Evolutionary conservation across 1,140 invertebrate species (phyloP), one percentile per base, ranked within the genome.

Genomic region (Helicoverpa zea): DNA sequence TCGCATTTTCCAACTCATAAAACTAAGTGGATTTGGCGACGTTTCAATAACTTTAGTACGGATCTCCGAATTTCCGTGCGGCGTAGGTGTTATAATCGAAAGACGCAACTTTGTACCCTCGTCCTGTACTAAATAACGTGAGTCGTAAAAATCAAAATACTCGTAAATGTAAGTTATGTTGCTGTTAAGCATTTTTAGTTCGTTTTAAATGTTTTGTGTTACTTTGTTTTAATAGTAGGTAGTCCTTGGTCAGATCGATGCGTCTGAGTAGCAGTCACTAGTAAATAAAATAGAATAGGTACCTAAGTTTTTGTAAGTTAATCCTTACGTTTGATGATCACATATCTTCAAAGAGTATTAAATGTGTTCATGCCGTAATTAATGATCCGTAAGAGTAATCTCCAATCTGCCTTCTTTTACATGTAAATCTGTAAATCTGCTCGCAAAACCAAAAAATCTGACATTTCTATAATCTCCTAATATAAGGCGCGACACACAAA

Each of bases 11-110:
- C 91, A 86, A 85, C 75, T 90, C 92, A 92, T 92, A 92, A 92
- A 91, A 88, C 90, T 92, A 91, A 94, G 90, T 91, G 92, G 90
- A 94, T 94, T 90, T 92, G 87, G 86, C 84, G 87, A 90, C 88
- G 89, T 90, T 88, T 87, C 88, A 89, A 91, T 91, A 92, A 81
- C 76, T 79, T 81, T 81, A 79, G 47, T 78, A 64, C 59, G 81
- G 64, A 82, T 68, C 75, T 63, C 52, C 54, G 77, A 76, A 82
- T 59, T 77, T 43, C 51, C 61, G 78, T 76, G 77, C n/a, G 81
- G 74, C 29, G 23, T 30, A 79, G 76, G 76, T 79, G 76, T 79
- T 79, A 52, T 77, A 77, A 77, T 77, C n/a, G 43, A 47, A 14
- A 35, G 0, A 35, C 23, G 23, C 59, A 64, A 77, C 59, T 64